These are phyloP conservation scores for Dromiciops gliroides DNA, from an alignment of 2,113 vertebrate species.

Conservation along the genomic window DNA sequence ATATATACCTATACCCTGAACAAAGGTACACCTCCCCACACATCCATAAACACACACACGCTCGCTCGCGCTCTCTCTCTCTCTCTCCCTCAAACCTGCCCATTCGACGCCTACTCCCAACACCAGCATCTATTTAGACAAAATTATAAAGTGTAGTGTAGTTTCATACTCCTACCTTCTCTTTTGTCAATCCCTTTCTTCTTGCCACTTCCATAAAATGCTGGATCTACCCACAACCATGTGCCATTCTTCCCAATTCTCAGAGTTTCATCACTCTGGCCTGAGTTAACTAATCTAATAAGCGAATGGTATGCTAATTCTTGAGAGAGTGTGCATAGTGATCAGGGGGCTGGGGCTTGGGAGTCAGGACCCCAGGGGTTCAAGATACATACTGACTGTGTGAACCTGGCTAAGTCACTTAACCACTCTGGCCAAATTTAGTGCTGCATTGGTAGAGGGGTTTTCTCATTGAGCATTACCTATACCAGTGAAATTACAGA, in stretches of 20 bases:
- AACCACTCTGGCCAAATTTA: neutral
- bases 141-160: neutral
- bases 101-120: neutral
- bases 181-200: neutral
- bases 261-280: neutral
- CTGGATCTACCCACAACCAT: neutral
- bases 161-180: neutral
- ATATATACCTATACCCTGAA: no score
- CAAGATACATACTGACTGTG: neutral
- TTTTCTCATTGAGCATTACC: neutral
- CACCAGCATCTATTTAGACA: neutral
- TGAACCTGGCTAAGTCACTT: neutral
- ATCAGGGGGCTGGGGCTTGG: neutral
- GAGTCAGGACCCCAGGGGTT: neutral
- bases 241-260: neutral
- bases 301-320: neutral
- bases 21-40: neutral
- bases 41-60: no score
- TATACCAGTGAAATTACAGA: neutral
- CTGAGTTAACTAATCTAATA: neutral
- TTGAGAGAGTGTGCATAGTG: neutral
- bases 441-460: neutral
- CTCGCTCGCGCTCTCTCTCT: no score
- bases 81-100: neutral
- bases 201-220: neutral